Evolutionary conservation across 2,113 vertebrate species (phyloP), one percentile per base, ranked within the genome.

Genomic region (Austrofundulus limnaeus): DNA sequence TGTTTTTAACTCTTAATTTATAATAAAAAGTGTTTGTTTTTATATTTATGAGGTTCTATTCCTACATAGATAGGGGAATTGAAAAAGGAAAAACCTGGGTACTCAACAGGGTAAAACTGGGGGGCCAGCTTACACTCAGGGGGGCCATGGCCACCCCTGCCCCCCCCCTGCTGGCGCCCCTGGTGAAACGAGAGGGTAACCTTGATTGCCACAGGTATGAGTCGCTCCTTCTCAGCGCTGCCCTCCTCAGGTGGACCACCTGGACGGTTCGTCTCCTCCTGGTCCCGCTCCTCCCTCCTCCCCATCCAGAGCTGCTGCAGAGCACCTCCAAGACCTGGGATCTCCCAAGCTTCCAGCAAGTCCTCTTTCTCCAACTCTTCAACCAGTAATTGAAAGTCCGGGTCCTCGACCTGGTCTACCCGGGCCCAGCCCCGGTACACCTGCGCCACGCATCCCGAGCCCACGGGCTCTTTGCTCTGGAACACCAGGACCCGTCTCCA

Each of bases 391-490:
- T 77, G 63, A 55, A 91, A 89, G 2, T 76, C 86, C 7, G 78
- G 72, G 4, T 92, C 88, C 0, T 90, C 70, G 10, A 97, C 65
- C 2, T 83, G 81, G 0, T 87, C 73, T 1, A 92, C 86, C 56
- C 91, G 92, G 0, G 92, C 94, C 20, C 91, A 92, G 5, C 95
- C 97, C 64, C 92, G 93, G 66, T 99, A 99, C 38, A 99, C 97
- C 78, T 98, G 97, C 0, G 96, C 95, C 1, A 98, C 92, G 0
- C 96, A 98, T 13, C 97, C 97, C 0, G 96, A 98, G 4, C 96
- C 96, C 0, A 98, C 92, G 0, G 97, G 97, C 53, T 97, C 92
- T 74, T 60, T 92, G 78, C 93, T 93, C n/a, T 91, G 85, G 24
- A 99, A 94, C 52, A 61, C 19, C 12, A 99, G 91, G 20, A 94